A percentile compares a stretch with the other conserved stretches of the same genome.
These are phyloP conservation scores for Rhopalosiphum padi DNA, from an alignment of 1,140 invertebrate species.

Conservation along the genomic window DNA sequence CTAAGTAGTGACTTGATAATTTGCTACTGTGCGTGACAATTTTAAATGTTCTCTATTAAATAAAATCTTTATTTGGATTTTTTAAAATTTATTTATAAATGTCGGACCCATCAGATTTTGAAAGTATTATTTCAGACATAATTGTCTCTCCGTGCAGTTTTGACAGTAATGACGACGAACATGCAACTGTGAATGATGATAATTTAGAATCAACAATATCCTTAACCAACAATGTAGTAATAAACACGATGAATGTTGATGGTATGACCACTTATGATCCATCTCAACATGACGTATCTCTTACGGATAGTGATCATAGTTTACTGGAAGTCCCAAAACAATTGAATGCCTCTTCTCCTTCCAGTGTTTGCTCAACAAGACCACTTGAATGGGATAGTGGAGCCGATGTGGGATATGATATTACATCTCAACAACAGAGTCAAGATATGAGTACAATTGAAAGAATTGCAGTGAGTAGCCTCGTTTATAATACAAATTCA, in stretches of 20 bases:
- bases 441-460: conserved; percentile 53
- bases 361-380: conserved; percentile 59
- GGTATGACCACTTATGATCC: not conserved
- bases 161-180: not conserved
- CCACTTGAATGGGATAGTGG: conserved; percentile 78
- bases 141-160: not conserved
- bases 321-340: conserved; percentile 42
- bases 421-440: not conserved
- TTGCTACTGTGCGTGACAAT: not conserved
- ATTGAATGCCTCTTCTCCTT: conserved; percentile 58
- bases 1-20: not conserved
- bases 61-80: not conserved
- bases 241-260: not conserved
- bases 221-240: not conserved
- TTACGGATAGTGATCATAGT: conserved; percentile 43
- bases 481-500: conserved; percentile 33
- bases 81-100: not conserved
- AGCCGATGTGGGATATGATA: conserved; percentile 76
- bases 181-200: not conserved
- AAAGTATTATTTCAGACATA: conserved; percentile 8
- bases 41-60: not conserved
- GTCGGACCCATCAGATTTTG: conserved; percentile 17
- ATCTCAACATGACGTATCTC: not conserved
- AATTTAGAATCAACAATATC: not conserved
- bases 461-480: conserved; percentile 47